Base-by-base conservation (phyloP, 2,888 invertebrate species). In the Lagria hirta region DNA sequence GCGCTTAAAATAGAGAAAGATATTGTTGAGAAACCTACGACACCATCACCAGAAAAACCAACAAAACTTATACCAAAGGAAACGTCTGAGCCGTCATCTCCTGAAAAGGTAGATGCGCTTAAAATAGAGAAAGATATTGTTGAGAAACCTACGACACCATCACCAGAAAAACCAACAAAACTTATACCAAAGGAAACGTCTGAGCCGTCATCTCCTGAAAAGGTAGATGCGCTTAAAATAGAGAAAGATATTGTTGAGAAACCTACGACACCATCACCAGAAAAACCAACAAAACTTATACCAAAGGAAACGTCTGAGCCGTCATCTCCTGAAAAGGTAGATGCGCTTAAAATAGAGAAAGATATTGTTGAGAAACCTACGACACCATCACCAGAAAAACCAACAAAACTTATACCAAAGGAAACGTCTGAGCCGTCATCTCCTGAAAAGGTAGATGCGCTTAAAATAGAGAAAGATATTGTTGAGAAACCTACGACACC, bases 201-300 rank as follows among this genome's bases (percentile, higher is more conserved):
- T n/a, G n/a, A 42, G 28, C 20, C n/a, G 2, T 29, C 44, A 16
- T 24, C 36, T 3, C 33, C 41, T 8, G 37, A 22, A 16, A 12
- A 23, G 14, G 36, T 32, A 28, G 36, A 24, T 14, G 16, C 17
- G 16, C 12, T 20, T 14, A 18, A 28, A 17, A 20, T 21, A 1
- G 32, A 32, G 2, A 29, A 23, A 35, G 10, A 11, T 15, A 36
- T 17, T 10, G 2, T 18, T 15, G 10, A 2, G 8, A 23, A 23
- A 23, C 10, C 8, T 3, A 23, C 8, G 11, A 23, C 23, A 11
- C 23, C n/a, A 1, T 23, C 23, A 7, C 23, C 23, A 2, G 23
- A 23, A n/a, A 23, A 23, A 3, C 23, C 23, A 5, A 7, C 23
- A 11, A 11, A 23, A n/a, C 8, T 23, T 2, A 23, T 4, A 23